These are phyloP conservation scores for Cynaeus angustus DNA, from an alignment of 2,888 invertebrate genomes.

Conservation along the genomic window DNA sequence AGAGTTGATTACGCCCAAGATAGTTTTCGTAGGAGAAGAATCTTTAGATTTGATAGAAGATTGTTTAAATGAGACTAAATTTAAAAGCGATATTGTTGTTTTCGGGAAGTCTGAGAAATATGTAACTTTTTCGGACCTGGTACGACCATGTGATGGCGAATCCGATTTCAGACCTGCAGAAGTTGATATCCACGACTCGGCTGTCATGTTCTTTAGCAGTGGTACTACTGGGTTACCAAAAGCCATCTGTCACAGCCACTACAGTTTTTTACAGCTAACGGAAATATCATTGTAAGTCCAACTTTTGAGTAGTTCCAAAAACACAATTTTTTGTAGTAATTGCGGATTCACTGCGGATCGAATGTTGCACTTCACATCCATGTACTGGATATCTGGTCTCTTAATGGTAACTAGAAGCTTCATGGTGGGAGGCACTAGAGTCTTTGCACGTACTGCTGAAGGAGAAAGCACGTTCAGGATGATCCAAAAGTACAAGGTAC, in stretches of 20 bases:
- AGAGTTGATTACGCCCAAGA: slow-evolving; percentile 57
- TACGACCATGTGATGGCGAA: slow-evolving; percentile 12
- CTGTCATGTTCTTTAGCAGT: slow-evolving; percentile 65
- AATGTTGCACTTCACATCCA: slow-evolving; percentile 54
- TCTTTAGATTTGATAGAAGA: slow-evolving; percentile 52
- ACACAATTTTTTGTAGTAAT: slow-evolving; percentile 31
- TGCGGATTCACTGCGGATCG: neutral
- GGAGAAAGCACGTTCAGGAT: slow-evolving; percentile 51
- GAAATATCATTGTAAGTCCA: slow-evolving; percentile 39
- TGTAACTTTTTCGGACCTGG: slow-evolving; percentile 45
- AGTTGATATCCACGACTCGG: slow-evolving; percentile 54
- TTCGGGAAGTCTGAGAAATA: slow-evolving; percentile 56
- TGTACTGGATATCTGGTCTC: slow-evolving; percentile 63
- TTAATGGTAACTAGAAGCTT: slow-evolving; percentile 53
- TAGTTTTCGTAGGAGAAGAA: slow-evolving; percentile 59
- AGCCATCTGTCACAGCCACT: slow-evolving; percentile 61
- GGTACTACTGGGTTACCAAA: slow-evolving; percentile 66
- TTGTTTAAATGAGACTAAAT: slow-evolving; percentile 48
- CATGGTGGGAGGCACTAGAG: slow-evolving; percentile 54
- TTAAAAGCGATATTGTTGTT: slow-evolving; percentile 55
- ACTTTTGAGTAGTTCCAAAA: neutral
- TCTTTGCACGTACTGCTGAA: slow-evolving; percentile 54
- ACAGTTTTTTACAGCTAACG: slow-evolving; percentile 46
- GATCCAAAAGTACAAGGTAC: slow-evolving; percentile 59
- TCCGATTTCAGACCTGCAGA: slow-evolving; percentile 25